phyloP scores from a whole-genome alignment of 1,140 invertebrate genomes.

The Eueides isabella region DNA sequence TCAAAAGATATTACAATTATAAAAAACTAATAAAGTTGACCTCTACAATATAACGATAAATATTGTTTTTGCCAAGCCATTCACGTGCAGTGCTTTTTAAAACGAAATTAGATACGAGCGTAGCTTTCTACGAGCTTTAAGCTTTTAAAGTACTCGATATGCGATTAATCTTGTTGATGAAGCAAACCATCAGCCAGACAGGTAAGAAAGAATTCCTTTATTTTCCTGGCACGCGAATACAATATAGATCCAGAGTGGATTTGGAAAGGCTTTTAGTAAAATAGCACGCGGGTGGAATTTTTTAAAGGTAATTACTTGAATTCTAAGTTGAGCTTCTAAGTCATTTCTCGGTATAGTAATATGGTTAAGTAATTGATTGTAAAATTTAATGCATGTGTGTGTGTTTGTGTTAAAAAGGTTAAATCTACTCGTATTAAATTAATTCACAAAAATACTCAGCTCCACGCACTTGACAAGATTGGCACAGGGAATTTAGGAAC shows the following conservation, averaged over 20 bases:
- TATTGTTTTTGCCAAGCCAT: not conserved
- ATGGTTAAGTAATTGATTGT: constrained; percentile 26
- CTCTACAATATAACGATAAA: not conserved
- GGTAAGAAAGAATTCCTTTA: constrained; percentile 39
- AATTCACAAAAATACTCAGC: too few species aligned
- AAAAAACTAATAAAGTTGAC: too few species aligned
- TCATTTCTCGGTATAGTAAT: constrained; percentile 28
- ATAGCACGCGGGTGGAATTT: constrained; percentile 49
- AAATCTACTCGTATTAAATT: too few species aligned
- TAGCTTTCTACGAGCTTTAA: constrained; percentile 11
- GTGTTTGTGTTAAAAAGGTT: not conserved
- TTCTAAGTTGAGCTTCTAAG: constrained; percentile 22
- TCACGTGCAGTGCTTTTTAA: constrained; percentile 1
- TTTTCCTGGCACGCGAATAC: constrained; percentile 34
- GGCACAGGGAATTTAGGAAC: too few species aligned
- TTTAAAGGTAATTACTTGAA: constrained; percentile 55
- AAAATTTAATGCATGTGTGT: not conserved
- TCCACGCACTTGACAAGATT: too few species aligned
- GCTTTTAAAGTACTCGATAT: constrained; percentile 28
- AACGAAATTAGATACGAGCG: constrained; percentile 11
- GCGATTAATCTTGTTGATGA: constrained; percentile 41
- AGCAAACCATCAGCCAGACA: constrained; percentile 34
- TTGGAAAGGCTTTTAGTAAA: constrained; percentile 56
- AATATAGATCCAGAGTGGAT: constrained; percentile 38
- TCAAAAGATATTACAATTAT: too few species aligned